Conservation (phyloP, 2,888 invertebrate species). For the Pyrrhia umbra region DNA sequence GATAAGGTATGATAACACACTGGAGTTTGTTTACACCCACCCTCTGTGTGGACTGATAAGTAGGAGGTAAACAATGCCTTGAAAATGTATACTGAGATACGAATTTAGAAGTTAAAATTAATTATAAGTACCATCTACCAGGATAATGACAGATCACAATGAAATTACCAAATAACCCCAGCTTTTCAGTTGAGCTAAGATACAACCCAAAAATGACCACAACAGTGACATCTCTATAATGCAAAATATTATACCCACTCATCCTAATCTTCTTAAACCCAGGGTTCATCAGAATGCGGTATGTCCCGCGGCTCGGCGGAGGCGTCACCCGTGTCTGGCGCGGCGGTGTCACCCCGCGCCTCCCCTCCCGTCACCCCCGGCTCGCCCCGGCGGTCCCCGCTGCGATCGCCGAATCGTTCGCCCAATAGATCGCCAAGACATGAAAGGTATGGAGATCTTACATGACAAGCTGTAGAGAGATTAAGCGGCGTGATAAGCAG, state of each 20-base stretch:
- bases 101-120: no score
- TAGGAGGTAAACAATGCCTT: no score
- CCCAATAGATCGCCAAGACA: slow-evolving; percentile 82
- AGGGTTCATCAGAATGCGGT: slow-evolving; percentile 87
- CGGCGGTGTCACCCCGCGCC: slow-evolving; percentile 78
- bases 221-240: background rate
- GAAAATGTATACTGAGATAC: no score
- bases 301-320: slow-evolving; percentile 87
- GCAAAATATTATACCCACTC: background rate
- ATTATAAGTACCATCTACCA: no score
- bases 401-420: slow-evolving; percentile 80
- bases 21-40: background rate
- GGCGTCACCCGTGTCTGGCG: slow-evolving; percentile 83
- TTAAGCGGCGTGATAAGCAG: no score
- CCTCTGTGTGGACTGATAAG: no score
- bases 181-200: no score
- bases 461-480: no score
- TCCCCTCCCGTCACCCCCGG: slow-evolving; percentile 85
- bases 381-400: slow-evolving; percentile 83
- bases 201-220: background rate
- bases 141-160: no score
- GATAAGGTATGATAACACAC: slow-evolving; percentile 87
- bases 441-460: slow-evolving; percentile 72
- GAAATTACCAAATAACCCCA: no score
- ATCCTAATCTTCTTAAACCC: slow-evolving; percentile 4